Base-by-base conservation (phyloP, 2,888 invertebrate species). In the Hypomecis punctinalis region DNA sequence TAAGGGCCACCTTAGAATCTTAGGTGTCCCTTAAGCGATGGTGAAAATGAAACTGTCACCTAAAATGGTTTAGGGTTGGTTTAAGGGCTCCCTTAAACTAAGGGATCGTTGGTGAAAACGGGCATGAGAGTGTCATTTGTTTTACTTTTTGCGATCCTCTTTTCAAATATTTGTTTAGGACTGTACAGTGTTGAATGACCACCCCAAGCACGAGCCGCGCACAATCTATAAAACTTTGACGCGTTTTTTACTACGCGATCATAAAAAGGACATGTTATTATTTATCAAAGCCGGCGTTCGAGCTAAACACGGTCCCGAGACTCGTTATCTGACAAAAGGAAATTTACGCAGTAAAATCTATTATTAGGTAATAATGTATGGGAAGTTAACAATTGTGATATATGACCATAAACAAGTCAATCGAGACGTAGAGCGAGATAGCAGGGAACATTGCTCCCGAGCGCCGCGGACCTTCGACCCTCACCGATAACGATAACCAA, bases 391-490 rank as follows among this genome's bases (percentile, higher is more conserved):
- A 79, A 74, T 78, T 80, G 78, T 86, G 86, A 90, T 89, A 85
- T 82, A 85, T 71, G 83, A 79, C 72, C 87, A 82, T 91, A 91
- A 91, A 91, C 85, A 89, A 86, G 83, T 85, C 84, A 82, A 81
- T 82, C 80, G 81, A 81, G 86, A 85, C 86, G 81, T 80, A 81
- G 78, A 79, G 76, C 77, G 75, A 62, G 85, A 86, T 88, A 88
- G 74, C 72, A 73, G 76, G 80, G 90, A 84, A 75, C 92, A 73
- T 88, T 92, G 91, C 90, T 80, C 91, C 76, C 84, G 74, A 71
- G 72, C 63, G 72, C 71, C 81, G 74, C 56, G 71, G 79, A 85
- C 83, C 88, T 87, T 77, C 82, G 89, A 89, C 90, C 89, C 80
- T 76, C 62, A 36, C 49, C 48, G 80, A 82, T 86, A 84, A 72